phyloP scores from a whole-genome alignment of 2,113 vertebrate species.

The Brachionichthys hirsutus region DNA sequence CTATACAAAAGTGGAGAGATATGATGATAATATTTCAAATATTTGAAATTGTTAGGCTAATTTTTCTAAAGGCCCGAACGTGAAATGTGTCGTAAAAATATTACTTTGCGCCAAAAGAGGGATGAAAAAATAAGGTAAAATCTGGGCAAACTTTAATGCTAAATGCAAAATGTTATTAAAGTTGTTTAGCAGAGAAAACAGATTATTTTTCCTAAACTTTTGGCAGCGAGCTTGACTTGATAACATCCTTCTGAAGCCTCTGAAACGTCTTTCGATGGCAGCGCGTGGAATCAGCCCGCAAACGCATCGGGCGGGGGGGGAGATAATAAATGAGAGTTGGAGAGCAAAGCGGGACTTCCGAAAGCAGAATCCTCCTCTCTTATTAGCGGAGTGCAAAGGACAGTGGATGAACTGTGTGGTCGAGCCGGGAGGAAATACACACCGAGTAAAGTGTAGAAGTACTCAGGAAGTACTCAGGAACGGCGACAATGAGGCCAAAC shows the following conservation, averaged over 20 bases:
- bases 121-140: too few species aligned
- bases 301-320: slow-evolving; percentile 39
- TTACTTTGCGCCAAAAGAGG: too few species aligned
- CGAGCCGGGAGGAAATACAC: slow-evolving; percentile 1
- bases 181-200: too few species aligned
- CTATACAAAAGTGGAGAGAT: too few species aligned
- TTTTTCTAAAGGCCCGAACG: too few species aligned
- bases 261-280: slow-evolving; percentile 53
- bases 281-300: slow-evolving; percentile 45
- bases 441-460: neutral
- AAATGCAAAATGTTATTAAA: too few species aligned
- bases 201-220: too few species aligned
- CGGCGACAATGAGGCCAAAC: too few species aligned
- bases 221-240: slow-evolving; percentile 26
- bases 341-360: slow-evolving; percentile 49
- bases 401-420: slow-evolving; percentile 41
- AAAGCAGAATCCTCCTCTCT: slow-evolving; percentile 42
- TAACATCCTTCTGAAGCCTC: slow-evolving; percentile 42
- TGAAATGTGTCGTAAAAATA: too few species aligned
- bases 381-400: slow-evolving; percentile 37
- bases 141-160: too few species aligned
- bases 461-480: slow-evolving; percentile 1
- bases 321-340: slow-evolving; percentile 61
- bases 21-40: too few species aligned
- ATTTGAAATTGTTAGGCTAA: too few species aligned